Evolutionary conservation across 1,140 invertebrate species (phyloP).

Genomic region (Heliconius hermathena): DNA sequence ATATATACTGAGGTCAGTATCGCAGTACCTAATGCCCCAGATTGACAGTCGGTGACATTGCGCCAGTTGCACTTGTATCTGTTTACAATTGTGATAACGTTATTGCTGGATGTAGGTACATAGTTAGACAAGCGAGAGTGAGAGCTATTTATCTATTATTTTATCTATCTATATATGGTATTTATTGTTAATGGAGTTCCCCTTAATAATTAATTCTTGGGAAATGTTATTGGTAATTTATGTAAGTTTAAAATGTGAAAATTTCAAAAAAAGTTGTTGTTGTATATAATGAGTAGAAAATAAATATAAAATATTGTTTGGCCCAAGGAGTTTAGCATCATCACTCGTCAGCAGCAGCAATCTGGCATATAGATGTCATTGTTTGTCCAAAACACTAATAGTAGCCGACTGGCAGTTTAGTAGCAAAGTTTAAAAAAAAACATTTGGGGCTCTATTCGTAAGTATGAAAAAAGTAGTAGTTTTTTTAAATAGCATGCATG

Average conservation of each 20-base stretch:
- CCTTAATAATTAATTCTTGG: background rate
- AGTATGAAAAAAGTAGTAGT: no score
- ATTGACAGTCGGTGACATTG: conserved; percentile 64
- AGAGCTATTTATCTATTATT: conserved; percentile 23
- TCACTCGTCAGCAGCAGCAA: no score
- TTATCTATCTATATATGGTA: background rate
- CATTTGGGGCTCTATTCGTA: no score
- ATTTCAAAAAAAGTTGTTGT: background rate
- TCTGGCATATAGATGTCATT: no score
- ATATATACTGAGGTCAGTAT: conserved; percentile 12
- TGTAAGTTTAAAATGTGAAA: background rate
- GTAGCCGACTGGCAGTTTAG: no score
- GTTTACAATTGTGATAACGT: conserved; percentile 55
- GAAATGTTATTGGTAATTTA: background rate
- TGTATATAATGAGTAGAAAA: background rate
- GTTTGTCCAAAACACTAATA: no score
- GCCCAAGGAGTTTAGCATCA: no score
- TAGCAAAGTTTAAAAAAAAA: no score
- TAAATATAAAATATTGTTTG: no score
- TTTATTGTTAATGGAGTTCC: background rate
- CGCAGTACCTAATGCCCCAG: conserved; percentile 55
- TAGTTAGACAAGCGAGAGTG: conserved; percentile 42
- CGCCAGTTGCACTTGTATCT: conserved; percentile 55
- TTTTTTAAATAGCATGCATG: no score
- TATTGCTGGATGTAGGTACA: conserved; percentile 13